Percentiles rank a stretch among this genome's conserved stretches.
These are phyloP conservation scores for Geodia barretti DNA, from an alignment of 37 sponge, comb jelly and placozoan genomes.

Conservation along the genomic window DNA sequence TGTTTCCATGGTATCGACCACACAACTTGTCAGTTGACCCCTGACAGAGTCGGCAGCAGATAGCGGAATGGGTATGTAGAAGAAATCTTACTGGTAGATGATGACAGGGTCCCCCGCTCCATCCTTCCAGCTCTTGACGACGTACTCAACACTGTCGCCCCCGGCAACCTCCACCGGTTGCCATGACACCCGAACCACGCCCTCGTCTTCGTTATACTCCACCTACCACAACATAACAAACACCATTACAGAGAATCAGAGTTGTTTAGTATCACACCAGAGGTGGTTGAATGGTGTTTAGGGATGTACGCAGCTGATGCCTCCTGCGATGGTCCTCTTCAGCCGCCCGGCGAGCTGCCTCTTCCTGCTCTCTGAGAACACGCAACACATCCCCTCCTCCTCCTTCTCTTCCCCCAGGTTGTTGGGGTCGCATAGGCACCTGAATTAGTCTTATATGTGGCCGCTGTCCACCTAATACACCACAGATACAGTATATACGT, in stretches of 20 bases:
- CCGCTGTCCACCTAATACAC: background rate
- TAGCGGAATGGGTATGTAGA: background rate
- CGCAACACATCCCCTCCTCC: no score
- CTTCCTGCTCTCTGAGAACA: constrained; percentile 6
- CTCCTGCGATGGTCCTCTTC: background rate
- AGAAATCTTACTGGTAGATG: background rate
- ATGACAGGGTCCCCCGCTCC: background rate
- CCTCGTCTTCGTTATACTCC: background rate
- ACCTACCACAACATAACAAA: constrained; percentile 9
- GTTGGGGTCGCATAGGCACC: background rate
- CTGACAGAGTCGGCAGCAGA: background rate
- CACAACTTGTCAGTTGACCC: background rate
- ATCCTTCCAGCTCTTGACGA: background rate
- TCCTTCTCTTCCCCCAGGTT: background rate
- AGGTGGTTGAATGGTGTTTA: constrained; percentile 9
- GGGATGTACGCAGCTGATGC: constrained; percentile 2
- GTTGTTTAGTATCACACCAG: no score
- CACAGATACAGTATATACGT: no score
- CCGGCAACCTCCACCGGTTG: background rate
- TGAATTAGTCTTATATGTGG: background rate
- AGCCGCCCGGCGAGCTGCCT: constrained; percentile 7
- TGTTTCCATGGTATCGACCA: background rate
- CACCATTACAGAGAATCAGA: no score
- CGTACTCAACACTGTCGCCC: background rate
- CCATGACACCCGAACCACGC: constrained; percentile 5